Base-by-base conservation (phyloP, 1,140 invertebrate species). In the Tetragnatha versicolor region DNA sequence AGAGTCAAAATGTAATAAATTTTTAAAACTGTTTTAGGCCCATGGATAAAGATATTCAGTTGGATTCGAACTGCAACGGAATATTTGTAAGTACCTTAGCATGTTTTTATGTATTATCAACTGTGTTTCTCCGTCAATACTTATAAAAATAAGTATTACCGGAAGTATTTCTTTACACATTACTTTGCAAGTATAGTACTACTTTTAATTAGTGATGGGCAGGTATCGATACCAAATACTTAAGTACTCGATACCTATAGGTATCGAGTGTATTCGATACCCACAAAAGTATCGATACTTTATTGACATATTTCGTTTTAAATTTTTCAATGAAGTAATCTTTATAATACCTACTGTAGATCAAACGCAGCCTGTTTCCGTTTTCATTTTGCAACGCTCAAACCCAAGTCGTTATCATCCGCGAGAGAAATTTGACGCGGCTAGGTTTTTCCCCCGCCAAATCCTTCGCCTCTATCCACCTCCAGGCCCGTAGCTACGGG, bases 21-120 rank as follows among this genome's bases (percentile, higher is more conserved):
- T 53, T 20, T 53, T 17, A 22, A 9, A 35, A 29, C 1, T 53
- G 27, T 84, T 77, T 25, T 29, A 82, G 79, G 45, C 82, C 83
- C 7, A 27, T 78, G 14, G 53, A 81, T n/a, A 76, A 80, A 14
- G 88, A 89, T 80, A 80, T 80, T 47, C 33, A 75, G n/a, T 60
- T 78, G 69, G 86, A 87, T 83, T 85, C 85, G 6, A 88, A 89
- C 81, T 89, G 88, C 79, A 89, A 89, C 83, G 88, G 88, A 29
- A 88, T 89, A 58, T 86, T 82, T 68, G 86, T 86, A 83, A 83
- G 82, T 81, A 51, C 20, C 17, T 27, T 55, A 63, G 25, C 14
- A 65, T n/a, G 33, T 55, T 25, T 79, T 37, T 35, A 20, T 61
- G 22, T 33, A n/a, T 61, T 20, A 53, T 53, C 22, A n/a, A 53